Evolutionary conservation across 1,140 invertebrate genomes (phyloP), one percentile per base, ranked within the genome.

Genomic region (Heliconius himera): DNA sequence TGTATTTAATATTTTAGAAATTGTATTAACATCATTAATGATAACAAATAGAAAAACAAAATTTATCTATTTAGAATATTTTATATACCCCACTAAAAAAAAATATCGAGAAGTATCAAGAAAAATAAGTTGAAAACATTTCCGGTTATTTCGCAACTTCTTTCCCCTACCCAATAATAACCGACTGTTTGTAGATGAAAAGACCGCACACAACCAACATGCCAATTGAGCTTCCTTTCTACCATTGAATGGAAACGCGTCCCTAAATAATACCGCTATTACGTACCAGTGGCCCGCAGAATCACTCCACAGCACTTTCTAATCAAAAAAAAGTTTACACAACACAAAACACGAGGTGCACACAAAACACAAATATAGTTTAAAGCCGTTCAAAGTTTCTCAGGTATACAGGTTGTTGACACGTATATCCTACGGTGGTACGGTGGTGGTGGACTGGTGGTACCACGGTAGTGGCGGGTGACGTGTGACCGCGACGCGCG

Each of bases 201-300:
- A 66, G 60, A 66, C 54, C 54, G 22, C 11, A 29, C 11, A 66
- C 22, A 66, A 26, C 56, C 81, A 72, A 84, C 80, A 82, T 81
- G 74, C 76, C 70, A 66, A 78, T 74, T 70, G 82, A 78, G 60
- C 77, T 73, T 81, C 81, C 78, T 66, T 66, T 82, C 82, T 84
- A 82, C 78, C 80, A 80, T 73, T 81, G 70, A 85, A 80, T 80
- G 77, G 80, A 36, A 73, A 73, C 71, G 84, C 85, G 81, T 88
- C 85, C 85, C 85, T 85, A 85, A 87, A 86, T 84, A 86, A 82
- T 89, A 87, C 85, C 87, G 85, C 87, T 88, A 83, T 88, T 83
- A 88, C 89, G 84, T 88, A 91, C 88, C 90, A 87, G 87, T 87
- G 78, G 75, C 77, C 80, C 81, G 79, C 76, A 87, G 82, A 87